phyloP scores from a whole-genome alignment of 2,797 vertebrate genomes.

The Poeciliopsis presidionis region DNA sequence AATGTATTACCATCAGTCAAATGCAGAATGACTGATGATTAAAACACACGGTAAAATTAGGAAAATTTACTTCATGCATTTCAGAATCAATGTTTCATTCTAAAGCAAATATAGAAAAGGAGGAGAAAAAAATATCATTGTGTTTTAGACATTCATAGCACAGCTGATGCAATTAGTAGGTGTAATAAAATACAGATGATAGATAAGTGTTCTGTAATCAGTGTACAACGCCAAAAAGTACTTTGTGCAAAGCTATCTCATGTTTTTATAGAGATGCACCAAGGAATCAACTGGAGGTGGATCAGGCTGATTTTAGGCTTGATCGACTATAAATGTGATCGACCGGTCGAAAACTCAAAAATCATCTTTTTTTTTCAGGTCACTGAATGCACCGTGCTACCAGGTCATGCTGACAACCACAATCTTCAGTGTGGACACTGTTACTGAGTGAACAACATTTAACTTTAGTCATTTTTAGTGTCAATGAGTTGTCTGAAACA shows the following conservation, averaged over 20 bases:
- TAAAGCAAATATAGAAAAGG: slow-evolving; percentile 42
- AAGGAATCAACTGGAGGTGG: background rate
- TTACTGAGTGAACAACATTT: background rate
- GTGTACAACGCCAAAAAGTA: slow-evolving; percentile 16
- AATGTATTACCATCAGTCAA: slow-evolving; percentile 22
- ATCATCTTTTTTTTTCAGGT: background rate
- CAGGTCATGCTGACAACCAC: background rate
- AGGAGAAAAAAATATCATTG: slow-evolving; percentile 25
- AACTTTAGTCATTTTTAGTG: background rate
- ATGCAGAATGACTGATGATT: background rate
- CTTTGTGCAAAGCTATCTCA: slow-evolving; percentile 11
- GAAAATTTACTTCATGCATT: slow-evolving; percentile 60
- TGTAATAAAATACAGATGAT: slow-evolving; percentile 32
- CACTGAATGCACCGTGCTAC: background rate
- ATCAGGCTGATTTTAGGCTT: background rate
- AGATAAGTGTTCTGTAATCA: slow-evolving; percentile 22
- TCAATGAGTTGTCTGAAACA: background rate
- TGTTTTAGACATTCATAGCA: slow-evolving; percentile 25
- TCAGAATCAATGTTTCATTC: slow-evolving; percentile 52
- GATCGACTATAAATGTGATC: background rate
- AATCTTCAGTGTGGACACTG: background rate
- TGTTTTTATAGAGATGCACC: slow-evolving; percentile 14
- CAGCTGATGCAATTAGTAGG: slow-evolving; percentile 71
- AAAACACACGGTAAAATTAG: slow-evolving; percentile 6
- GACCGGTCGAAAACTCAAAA: background rate